Conservation (phyloP, 2,888 invertebrate species). For the Leucozona laternaria region DNA sequence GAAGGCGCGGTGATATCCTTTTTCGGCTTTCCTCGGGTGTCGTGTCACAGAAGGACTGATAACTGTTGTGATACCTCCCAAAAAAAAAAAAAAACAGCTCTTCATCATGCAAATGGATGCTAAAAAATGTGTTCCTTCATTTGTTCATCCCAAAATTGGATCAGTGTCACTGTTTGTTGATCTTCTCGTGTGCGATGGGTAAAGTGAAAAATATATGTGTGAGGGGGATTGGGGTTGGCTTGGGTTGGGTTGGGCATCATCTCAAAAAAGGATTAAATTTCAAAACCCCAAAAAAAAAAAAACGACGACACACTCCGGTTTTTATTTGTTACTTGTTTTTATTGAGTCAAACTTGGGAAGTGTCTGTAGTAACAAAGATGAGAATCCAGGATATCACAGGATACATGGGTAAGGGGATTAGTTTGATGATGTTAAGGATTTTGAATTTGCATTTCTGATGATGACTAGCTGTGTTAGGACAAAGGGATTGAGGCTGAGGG, state of each 20-base stretch:
- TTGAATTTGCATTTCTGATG: slow-evolving; percentile 75
- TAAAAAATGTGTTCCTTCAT: slow-evolving; percentile 73
- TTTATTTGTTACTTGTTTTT: slow-evolving; percentile 27
- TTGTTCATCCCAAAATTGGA: slow-evolving; percentile 73
- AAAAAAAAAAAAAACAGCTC: slow-evolving; percentile 13
- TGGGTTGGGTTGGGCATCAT: slow-evolving; percentile 13
- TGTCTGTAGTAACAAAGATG: slow-evolving; percentile 26
- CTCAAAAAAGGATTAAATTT: slow-evolving; percentile 71
- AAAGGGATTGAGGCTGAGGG: slow-evolving; percentile 2
- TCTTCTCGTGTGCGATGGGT: slow-evolving; percentile 14
- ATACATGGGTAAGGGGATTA: slow-evolving; percentile 72
- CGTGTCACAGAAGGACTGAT: slow-evolving; percentile 23
- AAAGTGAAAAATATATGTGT: slow-evolving; percentile 12
- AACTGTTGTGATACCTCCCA: slow-evolving; percentile 15
- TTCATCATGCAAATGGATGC: slow-evolving; percentile 71
- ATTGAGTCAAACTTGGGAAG: slow-evolving; percentile 59
- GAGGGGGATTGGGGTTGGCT: background rate
- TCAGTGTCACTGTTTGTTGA: slow-evolving; percentile 72
- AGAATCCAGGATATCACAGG: slow-evolving; percentile 47
- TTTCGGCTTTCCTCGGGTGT: slow-evolving; percentile 49
- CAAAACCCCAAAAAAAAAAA: slow-evolving; percentile 28
- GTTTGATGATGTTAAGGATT: slow-evolving; percentile 75
- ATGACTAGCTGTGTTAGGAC: slow-evolving; percentile 32
- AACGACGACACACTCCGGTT: slow-evolving; percentile 1
- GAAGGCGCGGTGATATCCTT: slow-evolving; percentile 41